Base-by-base conservation (phyloP, 23 tunicate species). In the Halocynthia aurantium region DNA sequence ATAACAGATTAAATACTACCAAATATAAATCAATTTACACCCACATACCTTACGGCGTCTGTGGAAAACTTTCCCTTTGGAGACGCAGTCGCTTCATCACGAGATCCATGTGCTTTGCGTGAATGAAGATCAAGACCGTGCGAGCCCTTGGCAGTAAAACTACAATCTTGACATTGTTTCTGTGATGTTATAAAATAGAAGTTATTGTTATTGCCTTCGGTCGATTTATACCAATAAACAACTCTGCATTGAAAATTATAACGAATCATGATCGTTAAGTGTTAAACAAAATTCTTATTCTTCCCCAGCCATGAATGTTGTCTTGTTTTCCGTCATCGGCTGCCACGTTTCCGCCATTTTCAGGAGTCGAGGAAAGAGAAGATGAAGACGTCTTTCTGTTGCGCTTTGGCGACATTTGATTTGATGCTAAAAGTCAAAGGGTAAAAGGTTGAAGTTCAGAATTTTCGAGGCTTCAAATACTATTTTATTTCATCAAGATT, bases 101-200 rank as follows among this genome's bases (percentile, higher is more conserved):
- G 21, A 22, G 67, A 64, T 19, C 73, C 86, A 57, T 88, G 94
- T 6, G 87, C 80, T 60, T 83, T 88, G 53, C 94, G 78, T 81
- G 67, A 78, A 69, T 88, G 94, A 22, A 77, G 66, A n/a, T 88
- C 94, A 54, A 88, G 84, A 7, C 94, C 94, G 72, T 88, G 94
- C 11, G 69, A 81, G 15, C 94, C 94, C 58, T 88, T 88, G 21
- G 94, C 94, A 52, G 86, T 83, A 73, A 83, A 88, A 67, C 78
- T 81, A 77, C 87, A 88, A 50, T 57, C 83, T 17, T 18, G 75
- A 73, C 94, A 83, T 74, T 88, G 87, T 54, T 88, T 88, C 94
- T 88, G 77, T 22, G 61, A 82, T 40, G 19, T 20, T 58, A n/a
- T 13, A 13, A 58, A 58, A 58, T 58, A 58, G 15, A 58, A 58